Evolutionary conservation across 2,888 invertebrate species (phyloP).

Genomic region (Argyresthia albistria): DNA sequence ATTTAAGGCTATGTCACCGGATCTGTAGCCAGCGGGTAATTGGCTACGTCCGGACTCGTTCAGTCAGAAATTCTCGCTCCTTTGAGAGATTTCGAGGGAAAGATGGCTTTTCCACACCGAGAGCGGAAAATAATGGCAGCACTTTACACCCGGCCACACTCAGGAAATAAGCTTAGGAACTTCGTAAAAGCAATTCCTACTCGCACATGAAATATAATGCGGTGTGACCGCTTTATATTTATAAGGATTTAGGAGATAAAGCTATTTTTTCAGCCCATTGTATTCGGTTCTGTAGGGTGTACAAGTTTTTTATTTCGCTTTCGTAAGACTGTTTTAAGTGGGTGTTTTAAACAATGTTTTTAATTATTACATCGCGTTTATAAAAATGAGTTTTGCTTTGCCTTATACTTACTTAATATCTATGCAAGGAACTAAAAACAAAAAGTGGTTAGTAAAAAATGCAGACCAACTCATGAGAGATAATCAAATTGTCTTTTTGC

Average conservation of each 20-base stretch:
- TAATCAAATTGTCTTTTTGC: too few species aligned
- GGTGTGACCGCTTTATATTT: conserved; percentile 63
- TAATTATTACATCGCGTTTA: too few species aligned
- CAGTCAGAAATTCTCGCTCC: conserved; percentile 51
- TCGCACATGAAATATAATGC: conserved; percentile 66
- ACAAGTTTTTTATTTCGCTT: not conserved
- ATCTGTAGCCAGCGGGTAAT: conserved; percentile 2
- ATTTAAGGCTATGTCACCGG: not conserved
- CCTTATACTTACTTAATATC: too few species aligned
- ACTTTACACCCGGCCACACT: conserved; percentile 63
- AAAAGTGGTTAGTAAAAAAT: too few species aligned
- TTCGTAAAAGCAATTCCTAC: conserved; percentile 67
- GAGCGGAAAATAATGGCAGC: conserved; percentile 52
- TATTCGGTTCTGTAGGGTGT: conserved; percentile 14
- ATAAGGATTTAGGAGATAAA: conserved; percentile 60
- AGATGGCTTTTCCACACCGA: conserved; percentile 30
- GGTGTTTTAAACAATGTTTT: too few species aligned
- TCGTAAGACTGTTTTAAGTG: too few species aligned
- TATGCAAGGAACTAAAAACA: too few species aligned
- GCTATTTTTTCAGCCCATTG: conserved; percentile 28
- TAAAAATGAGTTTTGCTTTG: too few species aligned
- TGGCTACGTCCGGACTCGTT: conserved; percentile 34
- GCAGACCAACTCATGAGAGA: too few species aligned
- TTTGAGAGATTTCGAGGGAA: conserved; percentile 46
- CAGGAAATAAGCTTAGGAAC: conserved; percentile 72